Percentiles rank a stretch among this genome's conserved stretches.
These are phyloP conservation scores for Kuschelorhynchus macadamiae DNA, from an alignment of 2,888 invertebrate species.

Conservation along the genomic window DNA sequence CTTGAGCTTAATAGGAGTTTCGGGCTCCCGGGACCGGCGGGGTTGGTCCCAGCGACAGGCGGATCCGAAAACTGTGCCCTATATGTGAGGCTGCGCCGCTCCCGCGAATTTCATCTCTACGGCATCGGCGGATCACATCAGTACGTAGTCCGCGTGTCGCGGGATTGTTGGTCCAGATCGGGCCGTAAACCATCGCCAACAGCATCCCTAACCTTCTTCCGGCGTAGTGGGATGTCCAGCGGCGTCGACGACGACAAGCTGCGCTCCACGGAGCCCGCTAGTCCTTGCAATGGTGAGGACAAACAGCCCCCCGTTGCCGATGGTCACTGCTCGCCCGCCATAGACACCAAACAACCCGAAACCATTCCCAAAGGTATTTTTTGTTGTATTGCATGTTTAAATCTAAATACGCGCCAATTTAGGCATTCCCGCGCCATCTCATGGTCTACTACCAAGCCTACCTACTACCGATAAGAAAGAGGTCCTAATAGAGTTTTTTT, in stretches of 20 bases:
- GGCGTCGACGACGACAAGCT: constrained; percentile 42
- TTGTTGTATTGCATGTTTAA: constrained; percentile 35
- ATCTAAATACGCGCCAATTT: constrained; percentile 36
- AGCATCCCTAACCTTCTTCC: constrained; percentile 51
- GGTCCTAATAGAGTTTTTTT: neutral
- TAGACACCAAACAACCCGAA: constrained; percentile 52
- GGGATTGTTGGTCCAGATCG: constrained; percentile 64
- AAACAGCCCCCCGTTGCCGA: constrained; percentile 62
- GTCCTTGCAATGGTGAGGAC: constrained; percentile 46
- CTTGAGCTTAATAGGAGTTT: constrained; percentile 46
- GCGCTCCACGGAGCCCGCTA: constrained; percentile 41
- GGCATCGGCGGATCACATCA: constrained; percentile 60
- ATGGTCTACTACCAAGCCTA: constrained; percentile 19
- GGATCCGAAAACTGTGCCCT: constrained; percentile 52
- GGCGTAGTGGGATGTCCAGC: constrained; percentile 47
- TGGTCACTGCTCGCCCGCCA: constrained; percentile 67
- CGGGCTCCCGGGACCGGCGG: constrained; percentile 56
- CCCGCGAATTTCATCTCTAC: constrained; percentile 61
- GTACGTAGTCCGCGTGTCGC: constrained; percentile 57
- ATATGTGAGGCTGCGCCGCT: constrained; percentile 68
- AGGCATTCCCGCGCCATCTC: constrained; percentile 35
- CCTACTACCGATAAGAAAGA: constrained; percentile 26
- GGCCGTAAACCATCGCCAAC: constrained; percentile 48
- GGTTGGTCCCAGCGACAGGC: constrained; percentile 56
- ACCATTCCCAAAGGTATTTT: constrained; percentile 40